Evolutionary conservation across 2,797 vertebrate species (phyloP).

Genomic region (Oryzias dopingdopingensis): DNA sequence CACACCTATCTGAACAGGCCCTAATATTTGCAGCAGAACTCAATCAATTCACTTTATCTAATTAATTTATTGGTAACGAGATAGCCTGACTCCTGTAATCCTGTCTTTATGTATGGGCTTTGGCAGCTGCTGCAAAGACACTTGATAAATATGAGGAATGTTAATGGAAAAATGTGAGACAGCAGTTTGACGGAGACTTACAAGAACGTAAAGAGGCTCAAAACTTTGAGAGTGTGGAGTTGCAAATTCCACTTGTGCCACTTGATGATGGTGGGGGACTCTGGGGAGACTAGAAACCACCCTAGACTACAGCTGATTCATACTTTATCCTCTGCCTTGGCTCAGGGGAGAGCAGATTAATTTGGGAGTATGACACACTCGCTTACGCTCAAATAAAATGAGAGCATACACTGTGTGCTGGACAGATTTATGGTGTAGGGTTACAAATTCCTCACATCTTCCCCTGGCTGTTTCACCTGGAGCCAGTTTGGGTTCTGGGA

Average conservation of each 20-base stretch:
- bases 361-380: constrained; percentile 61
- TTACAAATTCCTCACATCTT: constrained; percentile 72
- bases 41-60: constrained; percentile 56
- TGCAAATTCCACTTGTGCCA: constrained; percentile 25
- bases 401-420: constrained; percentile 71
- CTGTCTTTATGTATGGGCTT: constrained; percentile 44
- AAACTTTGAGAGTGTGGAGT: constrained; percentile 44
- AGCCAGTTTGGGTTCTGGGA: constrained; percentile 66
- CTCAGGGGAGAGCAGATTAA: constrained; percentile 66
- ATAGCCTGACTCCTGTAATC: constrained; percentile 41
- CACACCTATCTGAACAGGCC: constrained; percentile 35
- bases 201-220: constrained; percentile 44
- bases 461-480: constrained; percentile 51
- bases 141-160: constrained; percentile 56
- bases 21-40: constrained; percentile 36
- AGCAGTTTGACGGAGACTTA: constrained; percentile 58
- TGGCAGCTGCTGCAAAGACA: constrained; percentile 43
- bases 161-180: constrained; percentile 54
- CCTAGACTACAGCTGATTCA: constrained; percentile 76
- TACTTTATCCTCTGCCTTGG: constrained; percentile 74
- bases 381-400: constrained; percentile 49
- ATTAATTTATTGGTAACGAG: constrained; percentile 62
- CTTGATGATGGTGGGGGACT: constrained; percentile 45
- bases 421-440: constrained; percentile 69
- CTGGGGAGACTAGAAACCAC: constrained; percentile 66